phyloP scores from a whole-genome alignment of 2,113 vertebrate species.

The Ailuropoda melanoleuca region DNA sequence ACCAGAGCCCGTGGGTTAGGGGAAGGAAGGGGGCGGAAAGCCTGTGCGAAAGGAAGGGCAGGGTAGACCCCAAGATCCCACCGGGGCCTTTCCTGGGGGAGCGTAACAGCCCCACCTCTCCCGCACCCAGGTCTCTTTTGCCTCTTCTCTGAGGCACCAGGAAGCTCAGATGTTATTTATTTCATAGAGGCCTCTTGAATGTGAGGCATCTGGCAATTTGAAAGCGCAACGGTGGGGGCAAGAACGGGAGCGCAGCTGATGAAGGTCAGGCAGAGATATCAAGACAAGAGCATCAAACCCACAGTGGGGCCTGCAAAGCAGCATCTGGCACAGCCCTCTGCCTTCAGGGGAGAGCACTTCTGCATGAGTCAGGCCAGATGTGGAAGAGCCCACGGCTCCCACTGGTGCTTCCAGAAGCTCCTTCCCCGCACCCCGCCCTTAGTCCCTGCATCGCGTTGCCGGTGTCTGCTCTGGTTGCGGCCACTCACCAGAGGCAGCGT shows the following conservation, averaged over 20 bases:
- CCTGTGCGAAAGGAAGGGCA: neutral
- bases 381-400: neutral
- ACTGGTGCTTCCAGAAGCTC: neutral
- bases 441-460: neutral
- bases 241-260: neutral
- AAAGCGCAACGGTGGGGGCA: neutral
- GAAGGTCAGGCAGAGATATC: neutral
- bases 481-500: conserved; percentile 63
- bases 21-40: neutral
- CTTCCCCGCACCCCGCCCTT: neutral
- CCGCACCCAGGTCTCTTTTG: neutral
- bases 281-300: neutral
- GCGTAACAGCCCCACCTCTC: fast-evolving
- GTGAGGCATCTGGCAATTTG: neutral
- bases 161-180: neutral
- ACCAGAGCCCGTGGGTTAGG: neutral
- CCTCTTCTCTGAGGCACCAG: neutral
- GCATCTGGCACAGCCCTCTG: neutral
- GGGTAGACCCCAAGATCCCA: neutral
- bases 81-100: neutral
- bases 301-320: neutral
- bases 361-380: neutral
- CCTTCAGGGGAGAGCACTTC: neutral
- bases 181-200: neutral
- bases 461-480: neutral